Conservation (phyloP, 2,888 invertebrate genomes). For the Eristalis pertinax region DNA sequence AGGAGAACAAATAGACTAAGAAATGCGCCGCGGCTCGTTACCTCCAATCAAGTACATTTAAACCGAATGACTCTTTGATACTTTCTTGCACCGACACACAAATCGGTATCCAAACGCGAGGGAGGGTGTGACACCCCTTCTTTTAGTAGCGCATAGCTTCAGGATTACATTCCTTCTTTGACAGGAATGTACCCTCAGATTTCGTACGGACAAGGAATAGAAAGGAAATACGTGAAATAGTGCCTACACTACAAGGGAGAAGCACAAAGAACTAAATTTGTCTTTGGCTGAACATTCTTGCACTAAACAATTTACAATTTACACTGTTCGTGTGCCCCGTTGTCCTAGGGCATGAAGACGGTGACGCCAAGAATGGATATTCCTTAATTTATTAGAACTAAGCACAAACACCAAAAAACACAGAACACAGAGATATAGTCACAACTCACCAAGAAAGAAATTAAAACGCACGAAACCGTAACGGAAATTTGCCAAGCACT, state of each 20-base stretch:
- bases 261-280: constrained; percentile 36
- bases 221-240: constrained; percentile 14
- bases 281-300: constrained; percentile 52
- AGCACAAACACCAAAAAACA: constrained; percentile 3
- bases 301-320: constrained; percentile 52
- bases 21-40: constrained; percentile 43
- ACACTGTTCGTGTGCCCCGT: constrained; percentile 2
- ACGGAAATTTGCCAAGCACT: constrained; percentile 66
- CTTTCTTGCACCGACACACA: not conserved
- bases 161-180: not conserved
- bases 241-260: constrained; percentile 38
- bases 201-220: constrained; percentile 26
- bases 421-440: constrained; percentile 28
- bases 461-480: constrained; percentile 71
- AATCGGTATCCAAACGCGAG: not conserved
- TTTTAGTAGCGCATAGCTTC: constrained; percentile 14
- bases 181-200: not conserved
- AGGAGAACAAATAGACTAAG: not conserved
- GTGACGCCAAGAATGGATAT: constrained; percentile 23
- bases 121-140: constrained; percentile 5
- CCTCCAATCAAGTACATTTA: constrained; percentile 51
- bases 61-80: constrained; percentile 29
- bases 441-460: constrained; percentile 64
- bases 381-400: constrained; percentile 59
- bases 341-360: no score